Evolutionary conservation across 2,113 vertebrate genomes (phyloP), one percentile per base, ranked within the genome.

Genomic region (Aspiorhynchus laticeps): DNA sequence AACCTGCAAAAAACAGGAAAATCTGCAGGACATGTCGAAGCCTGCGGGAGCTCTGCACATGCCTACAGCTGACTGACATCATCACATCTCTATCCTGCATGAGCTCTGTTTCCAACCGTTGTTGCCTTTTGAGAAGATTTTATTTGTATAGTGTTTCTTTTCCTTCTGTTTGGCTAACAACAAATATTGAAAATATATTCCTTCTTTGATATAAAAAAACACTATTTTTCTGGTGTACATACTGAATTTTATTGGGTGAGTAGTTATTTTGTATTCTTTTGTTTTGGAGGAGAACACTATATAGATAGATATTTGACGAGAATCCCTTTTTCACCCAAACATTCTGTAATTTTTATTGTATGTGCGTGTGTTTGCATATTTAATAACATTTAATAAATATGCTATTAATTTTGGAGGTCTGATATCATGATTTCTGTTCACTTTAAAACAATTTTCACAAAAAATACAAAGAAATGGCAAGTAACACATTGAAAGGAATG

Each of bases 371-470:
- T 93, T 89, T 88, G 74, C 33, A 87, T 94, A 94, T 94, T 94
- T 94, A 94, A 95, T 93, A 91, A 73, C 93, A 92, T 91, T 91
- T 90, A 95, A 94, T 95, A 94, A 95, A 94, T 43, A 84, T 38
- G 87, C 73, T 83, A 90, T 88, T 85, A 48, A 59, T 91, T 88
- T 86, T 83, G 63, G 26, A 83, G 43, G 43, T 71, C 28, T 33
- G 63, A n/a, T 38, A 21, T 33, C 5, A 14, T 56, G 17, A 26
- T 79, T 79, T 56, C 5, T 24, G 19, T 63, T 80, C 38, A 31
- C 26, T 67, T 17, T 31, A 5, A 1, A 53, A 53, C 17, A 71
- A 26, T 41, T 75, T 75, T 43, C 11, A 46, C 5, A 69, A 38
- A n/a, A n/a, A 67, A 41, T 17, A 38, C 31, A 9, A 12, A 41